phyloP scores from a whole-genome alignment of 1,140 invertebrate genomes.

The Drosophila busckii region DNA sequence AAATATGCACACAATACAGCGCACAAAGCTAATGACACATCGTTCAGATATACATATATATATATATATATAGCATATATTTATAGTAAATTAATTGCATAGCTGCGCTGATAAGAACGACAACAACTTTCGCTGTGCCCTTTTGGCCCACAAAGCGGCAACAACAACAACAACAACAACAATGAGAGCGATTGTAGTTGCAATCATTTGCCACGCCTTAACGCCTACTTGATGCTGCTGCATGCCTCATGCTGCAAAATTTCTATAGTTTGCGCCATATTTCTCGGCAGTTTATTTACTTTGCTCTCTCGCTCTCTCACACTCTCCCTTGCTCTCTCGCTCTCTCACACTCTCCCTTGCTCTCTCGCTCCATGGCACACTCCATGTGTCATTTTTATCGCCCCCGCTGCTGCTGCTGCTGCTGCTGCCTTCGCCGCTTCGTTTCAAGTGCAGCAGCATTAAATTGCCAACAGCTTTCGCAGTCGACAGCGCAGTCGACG shows the following conservation, averaged over 20 bases:
- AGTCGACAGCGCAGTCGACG: background rate
- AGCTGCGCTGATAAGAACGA: no score
- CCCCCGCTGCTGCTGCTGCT: background rate
- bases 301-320: no score
- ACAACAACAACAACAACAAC: no score
- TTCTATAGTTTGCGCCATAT: slow-evolving; percentile 1
- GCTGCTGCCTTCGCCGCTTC: no score
- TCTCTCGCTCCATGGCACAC: slow-evolving; percentile 9
- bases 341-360: no score
- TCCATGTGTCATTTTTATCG: slow-evolving; percentile 33
- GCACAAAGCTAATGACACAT: background rate
- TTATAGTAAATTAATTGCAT: slow-evolving; percentile 4
- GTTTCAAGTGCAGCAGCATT: slow-evolving; percentile 10
- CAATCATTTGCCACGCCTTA: slow-evolving; percentile 1
- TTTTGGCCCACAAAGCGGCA: background rate
- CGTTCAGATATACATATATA: no score
- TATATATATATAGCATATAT: no score
- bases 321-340: no score
- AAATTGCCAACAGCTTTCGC: slow-evolving; percentile 12
- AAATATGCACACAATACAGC: no score
- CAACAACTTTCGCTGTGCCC: slow-evolving; percentile 1
- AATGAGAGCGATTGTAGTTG: no score
- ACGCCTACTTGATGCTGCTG: background rate
- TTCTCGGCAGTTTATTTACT: slow-evolving; percentile 20
- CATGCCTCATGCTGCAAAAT: background rate